Evolutionary conservation across 2,888 invertebrate genomes (phyloP).

Genomic region (Drosophila hawaiiensis): DNA sequence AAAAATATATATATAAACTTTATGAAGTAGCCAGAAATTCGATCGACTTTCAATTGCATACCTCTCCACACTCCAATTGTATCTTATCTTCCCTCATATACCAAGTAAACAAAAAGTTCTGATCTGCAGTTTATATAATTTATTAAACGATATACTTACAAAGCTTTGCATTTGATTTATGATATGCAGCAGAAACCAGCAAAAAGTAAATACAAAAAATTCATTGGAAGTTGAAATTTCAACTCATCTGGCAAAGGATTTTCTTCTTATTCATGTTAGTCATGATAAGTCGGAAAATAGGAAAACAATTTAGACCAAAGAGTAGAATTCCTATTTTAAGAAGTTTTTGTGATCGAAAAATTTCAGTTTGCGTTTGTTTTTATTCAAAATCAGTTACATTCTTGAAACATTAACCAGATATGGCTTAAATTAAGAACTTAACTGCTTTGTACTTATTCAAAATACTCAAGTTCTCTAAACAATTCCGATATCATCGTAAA

Average conservation of each 20-base stretch:
- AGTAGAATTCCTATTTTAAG: neutral
- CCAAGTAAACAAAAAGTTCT: neutral
- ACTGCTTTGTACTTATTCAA: neutral
- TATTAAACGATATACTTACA: conserved; percentile 12
- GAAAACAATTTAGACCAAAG: neutral
- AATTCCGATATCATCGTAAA: neutral
- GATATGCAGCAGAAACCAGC: conserved; percentile 1
- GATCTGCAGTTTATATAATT: conserved; percentile 4
- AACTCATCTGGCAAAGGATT: conserved; percentile 22
- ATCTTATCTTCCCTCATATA: neutral
- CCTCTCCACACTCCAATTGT: neutral
- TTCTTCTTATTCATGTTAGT: conserved; percentile 3
- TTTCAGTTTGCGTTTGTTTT: neutral
- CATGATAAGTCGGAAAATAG: conserved; percentile 10
- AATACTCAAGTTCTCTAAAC: neutral
- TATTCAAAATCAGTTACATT: neutral
- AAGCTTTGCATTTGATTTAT: conserved; percentile 40
- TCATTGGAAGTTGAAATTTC: conserved; percentile 1
- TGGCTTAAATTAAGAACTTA: too few species aligned
- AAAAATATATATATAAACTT: neutral
- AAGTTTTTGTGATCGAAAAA: neutral
- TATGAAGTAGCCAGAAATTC: neutral
- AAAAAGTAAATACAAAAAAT: neutral
- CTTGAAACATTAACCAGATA: neutral
- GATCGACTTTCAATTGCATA: neutral